Base-by-base conservation (phyloP, 2,113 vertebrate genomes). In the Callaeas wilsoni region DNA sequence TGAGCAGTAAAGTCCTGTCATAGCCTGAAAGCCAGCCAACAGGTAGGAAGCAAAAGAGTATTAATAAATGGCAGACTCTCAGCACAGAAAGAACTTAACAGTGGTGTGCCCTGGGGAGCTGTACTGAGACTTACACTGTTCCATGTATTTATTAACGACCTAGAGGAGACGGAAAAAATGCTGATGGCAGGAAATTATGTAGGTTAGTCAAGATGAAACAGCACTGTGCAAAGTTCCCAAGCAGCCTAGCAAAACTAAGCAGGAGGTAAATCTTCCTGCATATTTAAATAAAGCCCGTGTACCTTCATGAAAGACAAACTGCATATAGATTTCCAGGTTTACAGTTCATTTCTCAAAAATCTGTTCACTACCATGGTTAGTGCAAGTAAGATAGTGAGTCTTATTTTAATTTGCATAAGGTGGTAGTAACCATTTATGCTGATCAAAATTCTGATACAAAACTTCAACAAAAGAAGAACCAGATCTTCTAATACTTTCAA, bases 171-270 rank as follows among this genome's bases (percentile, higher is more conserved):
- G 37, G 92, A 76, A 93, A 93, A 97, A 95, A 86, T 12, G 93
- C 93, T 96, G 94, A 95, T 78, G 87, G 84, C 71, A 94, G 91
- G 79, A 93, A 90, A 94, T 93, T 90, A 94, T 92, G 76, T 92
- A 96, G 85, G 90, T 84, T 95, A 94, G 47, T 76, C 82, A 87
- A 86, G 90, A 97, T 65, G 91, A 96, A 95, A 93, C 79, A 89
- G 88, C 71, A 84, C 22, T 81, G 21, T 59, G 55, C 35, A 5
- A 63, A 46, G 69, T 32, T 93, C 71, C n/a, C 84, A 92, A 92
- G 83, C 52, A 95, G 80, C 53, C 75, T 35, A 90, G 79, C 41
- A 96, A 94, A 95, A 91, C 52, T 32, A 95, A 95, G 67, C 63
- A 57, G 42, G 53, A 87, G 52, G 56, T 86, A 94, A 65, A 79